Evolutionary conservation across 2,113 vertebrate genomes (phyloP).

Genomic region (Callipepla squamata): DNA sequence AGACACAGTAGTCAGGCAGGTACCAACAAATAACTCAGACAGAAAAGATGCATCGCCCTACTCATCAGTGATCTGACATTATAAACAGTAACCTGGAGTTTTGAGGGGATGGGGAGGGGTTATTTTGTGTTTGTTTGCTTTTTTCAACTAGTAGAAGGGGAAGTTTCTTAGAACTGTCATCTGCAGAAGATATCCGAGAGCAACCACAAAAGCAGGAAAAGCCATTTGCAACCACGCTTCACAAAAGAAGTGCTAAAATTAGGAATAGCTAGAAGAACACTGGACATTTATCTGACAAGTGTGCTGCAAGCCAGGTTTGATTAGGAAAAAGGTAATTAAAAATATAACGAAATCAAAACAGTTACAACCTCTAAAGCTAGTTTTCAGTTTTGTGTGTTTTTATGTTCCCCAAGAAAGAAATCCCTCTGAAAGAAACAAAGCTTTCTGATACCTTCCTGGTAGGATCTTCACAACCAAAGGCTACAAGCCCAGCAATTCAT

Average conservation of each 20-base stretch:
- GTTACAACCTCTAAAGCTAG: not conserved
- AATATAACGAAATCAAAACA: not conserved
- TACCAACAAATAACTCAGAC: not conserved
- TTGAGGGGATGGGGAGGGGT: not conserved
- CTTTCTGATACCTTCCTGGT: not conserved
- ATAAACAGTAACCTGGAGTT: not conserved
- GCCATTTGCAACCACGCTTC: not conserved
- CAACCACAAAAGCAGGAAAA: not conserved
- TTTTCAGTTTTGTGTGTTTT: not conserved
- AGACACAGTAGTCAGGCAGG: not conserved
- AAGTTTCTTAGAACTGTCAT: not conserved
- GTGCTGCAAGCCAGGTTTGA: rapidly evolving
- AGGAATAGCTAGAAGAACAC: not conserved
- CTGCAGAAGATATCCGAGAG: not conserved
- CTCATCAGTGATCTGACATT: not conserved
- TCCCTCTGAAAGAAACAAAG: not conserved
- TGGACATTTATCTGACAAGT: not conserved
- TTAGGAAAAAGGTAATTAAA: rapidly evolving
- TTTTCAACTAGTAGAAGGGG: not conserved
- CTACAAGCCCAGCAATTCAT: not conserved
- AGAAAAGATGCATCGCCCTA: not conserved
- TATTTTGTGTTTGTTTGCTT: not conserved
- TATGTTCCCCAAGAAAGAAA: rapidly evolving
- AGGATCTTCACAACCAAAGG: rapidly evolving
- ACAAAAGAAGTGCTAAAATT: not conserved